Evolutionary conservation across 2,888 invertebrate genomes (phyloP), one percentile per base, ranked within the genome.

Genomic region (Tetrapedia diversipes): DNA sequence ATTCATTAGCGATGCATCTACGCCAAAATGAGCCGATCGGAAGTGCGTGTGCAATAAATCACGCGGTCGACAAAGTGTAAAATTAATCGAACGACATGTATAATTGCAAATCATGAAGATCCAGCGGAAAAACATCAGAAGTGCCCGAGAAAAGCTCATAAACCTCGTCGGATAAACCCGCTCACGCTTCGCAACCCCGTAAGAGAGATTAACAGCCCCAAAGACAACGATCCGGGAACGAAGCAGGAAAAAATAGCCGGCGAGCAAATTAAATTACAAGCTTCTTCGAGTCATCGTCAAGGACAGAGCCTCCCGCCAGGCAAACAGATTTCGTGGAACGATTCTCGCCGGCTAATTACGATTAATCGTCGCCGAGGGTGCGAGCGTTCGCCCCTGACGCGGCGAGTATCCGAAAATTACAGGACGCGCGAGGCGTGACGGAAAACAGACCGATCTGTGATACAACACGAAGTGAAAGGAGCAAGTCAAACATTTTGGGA

Each of bases 221-320:
- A 8, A n/a, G 29, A 47, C n/a, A 24, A 29, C 14, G 7, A 27
- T 2, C 29, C 7, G 0, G 6, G 39, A 63, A 63, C 63, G 63
- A 29, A 19, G 51, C 10, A 10, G 19, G 37, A 51, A 64, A 64
- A 64, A 64, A 64, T 64, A 27, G 63, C 39, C 63, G 51, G 39
- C 77, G 57, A 29, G 68, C 61, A 68, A 76, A 76, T 68, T 68
- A 76, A 77, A 77, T 76, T 76, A 75, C 24, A 27, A 41, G 39
- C 39, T 53, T 4, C 51, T 53, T 39, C 39, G 39, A 51, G 51
- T 53, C 51, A 19, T 51, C 27, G 34, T 7, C n/a, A n/a, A n/a
- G n/a, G n/a, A n/a, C n/a, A n/a, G 27, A 3, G 16, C 8, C 14
- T 32, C 29, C 43, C 0, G 19, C n/a, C n/a, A 11, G n/a, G 41